These are phyloP conservation scores for Scopus umbretta DNA, from an alignment of 2,113 vertebrate species.

Conservation along the genomic window DNA sequence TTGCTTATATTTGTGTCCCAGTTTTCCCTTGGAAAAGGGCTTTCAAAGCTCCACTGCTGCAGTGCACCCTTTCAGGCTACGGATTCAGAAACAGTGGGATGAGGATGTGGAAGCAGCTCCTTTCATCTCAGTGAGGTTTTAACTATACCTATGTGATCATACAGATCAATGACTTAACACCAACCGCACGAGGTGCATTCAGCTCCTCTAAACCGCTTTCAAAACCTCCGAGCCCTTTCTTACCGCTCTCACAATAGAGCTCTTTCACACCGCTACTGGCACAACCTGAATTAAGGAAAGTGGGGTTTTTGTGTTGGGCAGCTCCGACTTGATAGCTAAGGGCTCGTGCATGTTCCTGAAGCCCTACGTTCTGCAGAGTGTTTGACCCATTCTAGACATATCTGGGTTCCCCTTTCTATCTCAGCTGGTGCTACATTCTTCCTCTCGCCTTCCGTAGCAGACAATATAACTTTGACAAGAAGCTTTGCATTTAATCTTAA, in stretches of 20 bases:
- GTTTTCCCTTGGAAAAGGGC: neutral
- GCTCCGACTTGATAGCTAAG: neutral
- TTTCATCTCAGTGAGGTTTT: neutral
- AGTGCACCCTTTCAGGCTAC: fast-evolving
- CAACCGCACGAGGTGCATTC: neutral
- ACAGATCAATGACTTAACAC: neutral
- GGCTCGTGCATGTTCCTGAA: neutral
- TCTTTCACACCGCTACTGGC: neutral
- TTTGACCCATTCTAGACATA: neutral
- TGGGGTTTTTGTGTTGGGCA: neutral
- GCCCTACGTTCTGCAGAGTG: neutral
- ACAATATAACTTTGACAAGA: neutral
- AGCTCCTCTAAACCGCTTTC: neutral
- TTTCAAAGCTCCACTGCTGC: neutral
- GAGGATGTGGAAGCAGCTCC: neutral
- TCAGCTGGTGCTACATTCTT: neutral
- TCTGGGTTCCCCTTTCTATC: neutral
- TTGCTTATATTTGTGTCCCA: neutral
- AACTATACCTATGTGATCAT: neutral
- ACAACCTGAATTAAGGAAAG: neutral
- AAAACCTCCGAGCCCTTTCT: neutral
- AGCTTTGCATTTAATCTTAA: neutral
- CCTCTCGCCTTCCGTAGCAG: neutral
- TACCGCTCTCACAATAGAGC: neutral
- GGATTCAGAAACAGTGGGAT: neutral